phyloP scores from a whole-genome alignment of 64 coral and sea anemone species.

The Pocillopora damicornis region DNA sequence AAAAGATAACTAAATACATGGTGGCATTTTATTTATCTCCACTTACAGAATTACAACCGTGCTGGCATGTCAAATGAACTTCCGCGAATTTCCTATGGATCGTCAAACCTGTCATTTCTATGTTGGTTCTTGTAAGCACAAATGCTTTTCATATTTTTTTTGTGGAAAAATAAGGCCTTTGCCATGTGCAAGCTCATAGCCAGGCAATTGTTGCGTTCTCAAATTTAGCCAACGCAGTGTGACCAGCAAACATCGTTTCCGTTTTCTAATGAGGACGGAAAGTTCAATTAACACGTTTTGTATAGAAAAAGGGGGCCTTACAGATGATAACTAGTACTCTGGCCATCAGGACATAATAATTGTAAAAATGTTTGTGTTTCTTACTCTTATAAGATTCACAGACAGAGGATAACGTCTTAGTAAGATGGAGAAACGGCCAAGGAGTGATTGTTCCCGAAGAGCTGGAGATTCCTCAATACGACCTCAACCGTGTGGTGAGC shows the following conservation, averaged over 20 bases:
- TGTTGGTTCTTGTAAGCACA: slow-evolving; percentile 48
- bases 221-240: background rate
- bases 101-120: slow-evolving; percentile 56
- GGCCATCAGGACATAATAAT: background rate
- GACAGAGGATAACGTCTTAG: slow-evolving; percentile 49
- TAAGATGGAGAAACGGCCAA: slow-evolving; percentile 33
- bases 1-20: background rate
- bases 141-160: background rate
- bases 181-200: no score
- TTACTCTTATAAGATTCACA: slow-evolving; percentile 35
- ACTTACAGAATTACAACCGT: slow-evolving; percentile 46
- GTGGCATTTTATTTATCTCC: background rate
- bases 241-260: background rate
- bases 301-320: no score
- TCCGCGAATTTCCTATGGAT: slow-evolving; percentile 55
- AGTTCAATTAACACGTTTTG: no score
- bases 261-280: no score
- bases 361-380: background rate
- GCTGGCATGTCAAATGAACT: slow-evolving; percentile 59
- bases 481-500: background rate
- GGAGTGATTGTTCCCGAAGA: slow-evolving; percentile 40
- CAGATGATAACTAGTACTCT: no score
- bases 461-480: slow-evolving; percentile 49
- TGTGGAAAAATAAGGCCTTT: background rate
- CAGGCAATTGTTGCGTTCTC: background rate